Base-by-base conservation (phyloP, 1,140 invertebrate species). In the Chrysoperla carnea region DNA sequence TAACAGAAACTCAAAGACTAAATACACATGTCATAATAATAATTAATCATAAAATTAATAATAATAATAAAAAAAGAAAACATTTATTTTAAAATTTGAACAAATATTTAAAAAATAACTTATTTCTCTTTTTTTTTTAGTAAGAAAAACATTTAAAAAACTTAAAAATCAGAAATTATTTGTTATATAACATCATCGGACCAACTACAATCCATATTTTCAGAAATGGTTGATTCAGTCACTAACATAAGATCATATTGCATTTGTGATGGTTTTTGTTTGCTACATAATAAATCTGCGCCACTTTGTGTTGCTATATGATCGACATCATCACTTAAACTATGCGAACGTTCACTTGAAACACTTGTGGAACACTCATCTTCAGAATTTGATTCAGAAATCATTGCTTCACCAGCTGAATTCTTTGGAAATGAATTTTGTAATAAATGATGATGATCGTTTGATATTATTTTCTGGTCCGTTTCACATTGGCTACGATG, bases 381-480 rank as follows among this genome's bases (percentile, higher is more conserved):
- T 47, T 71, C 68, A 0, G 68, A 70, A 43, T 69, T 69, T 38
- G 67, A 63, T 37, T 69, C 67, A 4, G 64, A 68, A 9, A 66
- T 61, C 48, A 59, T 59, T 17, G 73, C 70, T 52, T 77, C 75
- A 6, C 73, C 75, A n/a, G 73, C 74, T 6, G 75, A 70, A 49
- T 76, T 72, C 50, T 75, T 74, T 36, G 59, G 58, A 14, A 51
- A 50, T 11, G 59, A 14, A 29, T 23, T 14, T 33, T 41, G 59
- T 35, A 61, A 36, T 9, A 45, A 37, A n/a, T 50, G 36, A 13
- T 48, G 15, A 11, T 44, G 41, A 8, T 48, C 50, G 29, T 9
- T 11, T 33, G 28, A 31, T 14, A 28, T 17, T 27, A 40, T 12
- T 29, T 27, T 39, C 6, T 39, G 8, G 5, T 39, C 11, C 3